phyloP scores from a whole-genome alignment of 2,888 invertebrate genomes.

The Sinhomidia bicolor region DNA sequence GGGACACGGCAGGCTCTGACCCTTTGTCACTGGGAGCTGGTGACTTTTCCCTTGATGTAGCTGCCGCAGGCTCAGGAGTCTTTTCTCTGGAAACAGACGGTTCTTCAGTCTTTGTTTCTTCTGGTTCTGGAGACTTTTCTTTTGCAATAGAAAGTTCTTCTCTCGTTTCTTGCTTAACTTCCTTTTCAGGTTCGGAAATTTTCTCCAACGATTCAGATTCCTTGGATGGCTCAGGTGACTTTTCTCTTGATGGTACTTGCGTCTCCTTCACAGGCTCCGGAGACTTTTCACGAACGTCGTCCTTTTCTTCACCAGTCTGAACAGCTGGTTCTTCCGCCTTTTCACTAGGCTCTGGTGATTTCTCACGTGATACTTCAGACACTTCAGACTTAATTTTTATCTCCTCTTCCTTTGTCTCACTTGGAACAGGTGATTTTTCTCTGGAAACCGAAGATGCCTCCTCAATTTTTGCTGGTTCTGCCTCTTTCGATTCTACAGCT shows the following conservation, averaged over 20 bases:
- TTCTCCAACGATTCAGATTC: background rate
- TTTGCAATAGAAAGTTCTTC: background rate
- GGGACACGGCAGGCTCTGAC: background rate
- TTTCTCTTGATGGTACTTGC: background rate
- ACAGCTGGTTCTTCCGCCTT: background rate
- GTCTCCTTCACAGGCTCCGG: background rate
- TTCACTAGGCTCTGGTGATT: background rate
- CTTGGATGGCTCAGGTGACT: slow-evolving; percentile 10
- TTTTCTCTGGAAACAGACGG: background rate
- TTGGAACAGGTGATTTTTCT: slow-evolving; percentile 45
- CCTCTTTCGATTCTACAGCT: background rate
- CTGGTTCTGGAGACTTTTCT: slow-evolving; percentile 38
- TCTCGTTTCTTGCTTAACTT: background rate
- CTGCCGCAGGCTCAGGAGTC: background rate
- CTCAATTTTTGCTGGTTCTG: background rate
- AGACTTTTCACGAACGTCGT: slow-evolving; percentile 1
- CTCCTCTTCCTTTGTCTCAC: background rate
- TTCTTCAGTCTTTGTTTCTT: background rate
- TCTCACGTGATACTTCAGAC: no score
- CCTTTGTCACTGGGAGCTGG: background rate
- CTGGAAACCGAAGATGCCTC: background rate
- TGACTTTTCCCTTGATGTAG: background rate
- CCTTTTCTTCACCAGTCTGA: background rate
- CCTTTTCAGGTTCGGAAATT: slow-evolving; percentile 28
- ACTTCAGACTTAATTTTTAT: no score